Conservation (phyloP, 1,140 invertebrate genomes). For the Pseudomyrmex flavicornis region DNA sequence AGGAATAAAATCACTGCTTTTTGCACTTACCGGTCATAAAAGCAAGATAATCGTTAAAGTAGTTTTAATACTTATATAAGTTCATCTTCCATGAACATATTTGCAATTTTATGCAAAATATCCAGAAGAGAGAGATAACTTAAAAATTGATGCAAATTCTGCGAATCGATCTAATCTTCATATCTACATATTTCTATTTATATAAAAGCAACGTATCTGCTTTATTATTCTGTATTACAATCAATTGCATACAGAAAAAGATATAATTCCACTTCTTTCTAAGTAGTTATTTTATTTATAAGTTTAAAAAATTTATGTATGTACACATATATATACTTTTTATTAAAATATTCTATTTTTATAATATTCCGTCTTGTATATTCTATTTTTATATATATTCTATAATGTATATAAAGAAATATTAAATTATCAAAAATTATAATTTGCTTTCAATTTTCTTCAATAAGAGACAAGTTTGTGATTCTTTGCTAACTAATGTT, state of each 20-base stretch:
- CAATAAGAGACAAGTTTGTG: not conserved
- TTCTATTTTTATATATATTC: too few species aligned
- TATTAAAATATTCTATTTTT: too few species aligned
- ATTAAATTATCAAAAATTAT: constrained; percentile 29
- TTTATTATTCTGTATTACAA: not conserved
- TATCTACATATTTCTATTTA: not conserved
- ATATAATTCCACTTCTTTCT: too few species aligned
- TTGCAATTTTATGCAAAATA: constrained; percentile 41
- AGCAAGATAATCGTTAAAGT: constrained; percentile 45
- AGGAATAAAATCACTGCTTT: constrained; percentile 26
- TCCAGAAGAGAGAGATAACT: constrained; percentile 6
- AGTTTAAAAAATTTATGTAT: too few species aligned
- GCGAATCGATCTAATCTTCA: not conserved
- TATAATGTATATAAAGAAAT: constrained; percentile 22
- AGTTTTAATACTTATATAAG: constrained; percentile 32
- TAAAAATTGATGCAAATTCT: constrained; percentile 35
- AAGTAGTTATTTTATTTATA: too few species aligned
- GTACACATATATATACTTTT: too few species aligned
- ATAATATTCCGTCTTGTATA: too few species aligned
- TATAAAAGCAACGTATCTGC: not conserved
- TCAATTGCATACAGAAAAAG: not conserved
- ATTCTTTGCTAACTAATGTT: constrained; percentile 13
- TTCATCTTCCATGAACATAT: constrained; percentile 6
- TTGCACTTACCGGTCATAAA: constrained; percentile 46
- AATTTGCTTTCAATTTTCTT: constrained; percentile 12